phyloP scores from a whole-genome alignment of 2,888 invertebrate species.

The Dexiosoma caninum region DNA sequence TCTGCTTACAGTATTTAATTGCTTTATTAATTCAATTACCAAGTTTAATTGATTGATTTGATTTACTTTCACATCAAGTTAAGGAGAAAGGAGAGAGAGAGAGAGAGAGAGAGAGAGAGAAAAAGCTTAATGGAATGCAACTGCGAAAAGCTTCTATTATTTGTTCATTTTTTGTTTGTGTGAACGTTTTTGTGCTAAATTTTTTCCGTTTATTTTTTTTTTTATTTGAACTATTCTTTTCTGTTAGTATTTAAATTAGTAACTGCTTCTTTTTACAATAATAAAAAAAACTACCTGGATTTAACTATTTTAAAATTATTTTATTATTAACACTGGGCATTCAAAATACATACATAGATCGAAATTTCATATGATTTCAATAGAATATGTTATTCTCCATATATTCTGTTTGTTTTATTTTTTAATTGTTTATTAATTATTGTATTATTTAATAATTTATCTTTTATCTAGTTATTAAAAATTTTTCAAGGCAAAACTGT shows the following conservation, averaged over 20 bases:
- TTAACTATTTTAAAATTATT: background rate
- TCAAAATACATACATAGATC: too few relatives aligned
- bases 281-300: background rate
- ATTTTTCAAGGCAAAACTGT: constrained; percentile 1
- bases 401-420: constrained; percentile 31
- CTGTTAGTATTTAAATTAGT: constrained; percentile 42
- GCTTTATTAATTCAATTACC: constrained; percentile 34
- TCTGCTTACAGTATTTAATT: constrained; percentile 1
- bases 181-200: constrained; percentile 70
- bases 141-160: constrained; percentile 75
- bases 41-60: constrained; percentile 20
- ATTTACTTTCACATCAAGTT: constrained; percentile 24
- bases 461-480: constrained; percentile 29
- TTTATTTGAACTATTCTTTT: constrained; percentile 16
- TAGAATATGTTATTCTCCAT: too few relatives aligned
- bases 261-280: constrained; percentile 50
- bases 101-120: too few relatives aligned
- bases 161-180: constrained; percentile 64
- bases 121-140: constrained; percentile 54
- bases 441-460: constrained; percentile 1
- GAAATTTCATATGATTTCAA: too few relatives aligned
- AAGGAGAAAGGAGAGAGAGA: too few relatives aligned
- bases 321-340: constrained; percentile 24
- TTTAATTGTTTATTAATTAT: constrained; percentile 24
- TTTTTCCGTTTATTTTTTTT: background rate